Conservation (phyloP, 2,888 invertebrate genomes). For the Melipona beecheii region DNA sequence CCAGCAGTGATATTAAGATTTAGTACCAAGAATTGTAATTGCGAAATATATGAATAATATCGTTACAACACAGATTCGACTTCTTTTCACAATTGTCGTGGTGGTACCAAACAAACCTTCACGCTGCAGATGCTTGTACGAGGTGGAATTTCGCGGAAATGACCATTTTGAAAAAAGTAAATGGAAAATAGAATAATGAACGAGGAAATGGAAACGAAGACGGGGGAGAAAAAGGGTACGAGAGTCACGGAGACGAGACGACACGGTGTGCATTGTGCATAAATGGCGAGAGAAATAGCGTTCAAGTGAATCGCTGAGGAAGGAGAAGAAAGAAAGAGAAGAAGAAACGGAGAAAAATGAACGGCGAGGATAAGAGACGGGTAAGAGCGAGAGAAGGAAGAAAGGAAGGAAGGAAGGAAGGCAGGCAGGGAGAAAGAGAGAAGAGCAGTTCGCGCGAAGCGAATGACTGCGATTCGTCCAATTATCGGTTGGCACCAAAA, state of each 20-base stretch:
- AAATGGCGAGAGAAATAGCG: slow-evolving; percentile 23
- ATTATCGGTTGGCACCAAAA: slow-evolving; percentile 82
- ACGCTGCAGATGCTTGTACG: slow-evolving; percentile 27
- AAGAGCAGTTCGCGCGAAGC: slow-evolving; percentile 76
- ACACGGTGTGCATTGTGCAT: slow-evolving; percentile 10
- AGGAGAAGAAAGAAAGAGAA: background rate
- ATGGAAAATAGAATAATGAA: slow-evolving; percentile 34
- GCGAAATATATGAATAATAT: no score
- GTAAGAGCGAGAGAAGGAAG: slow-evolving; percentile 17
- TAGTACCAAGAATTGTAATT: slow-evolving; percentile 37
- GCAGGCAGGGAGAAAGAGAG: slow-evolving; percentile 34
- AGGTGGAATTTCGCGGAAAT: slow-evolving; percentile 53
- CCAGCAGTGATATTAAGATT: background rate
- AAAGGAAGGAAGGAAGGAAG: slow-evolving; percentile 10
- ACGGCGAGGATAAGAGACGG: slow-evolving; percentile 13
- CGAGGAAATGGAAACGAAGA: slow-evolving; percentile 7
- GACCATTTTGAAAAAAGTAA: slow-evolving; percentile 47
- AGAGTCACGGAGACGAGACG: background rate
- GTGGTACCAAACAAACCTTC: slow-evolving; percentile 16
- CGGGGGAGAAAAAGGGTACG: background rate
- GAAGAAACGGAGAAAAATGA: slow-evolving; percentile 11
- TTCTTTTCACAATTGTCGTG: slow-evolving; percentile 44
- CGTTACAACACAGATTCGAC: slow-evolving; percentile 2
- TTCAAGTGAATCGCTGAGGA: slow-evolving; percentile 25
- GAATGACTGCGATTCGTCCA: slow-evolving; percentile 82